Percentiles rank a stretch among this genome's conserved stretches.
Conservation (phyloP, 64 coral and sea anemone species). For the Montipora sp. region DNA sequence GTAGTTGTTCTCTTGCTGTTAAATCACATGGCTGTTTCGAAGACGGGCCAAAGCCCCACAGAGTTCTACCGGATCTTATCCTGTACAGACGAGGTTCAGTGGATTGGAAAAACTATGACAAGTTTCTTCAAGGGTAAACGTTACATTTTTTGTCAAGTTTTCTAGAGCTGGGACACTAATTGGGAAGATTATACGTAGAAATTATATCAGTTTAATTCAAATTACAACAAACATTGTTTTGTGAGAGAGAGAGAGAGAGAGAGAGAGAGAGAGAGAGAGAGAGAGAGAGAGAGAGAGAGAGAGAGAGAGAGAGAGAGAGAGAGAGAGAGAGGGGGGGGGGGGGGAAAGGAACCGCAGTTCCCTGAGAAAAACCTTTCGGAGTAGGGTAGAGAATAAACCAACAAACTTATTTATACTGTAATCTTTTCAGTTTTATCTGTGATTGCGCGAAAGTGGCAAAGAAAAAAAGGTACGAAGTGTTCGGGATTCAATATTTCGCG, state of each 20-base stretch:
- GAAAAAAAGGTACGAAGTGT: neutral
- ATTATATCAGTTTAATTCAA: no score
- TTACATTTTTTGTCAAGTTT: neutral
- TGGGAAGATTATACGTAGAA: no score
- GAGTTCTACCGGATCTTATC: neutral
- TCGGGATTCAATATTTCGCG: slow-evolving; percentile 18
- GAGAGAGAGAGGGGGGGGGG: no score
- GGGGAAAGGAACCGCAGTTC: no score
- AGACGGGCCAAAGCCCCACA: neutral
- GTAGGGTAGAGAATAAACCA: no score
- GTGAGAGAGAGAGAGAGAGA: no score
- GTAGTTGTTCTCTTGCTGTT: neutral
- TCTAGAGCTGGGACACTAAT: no score
- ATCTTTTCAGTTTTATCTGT: slow-evolving; percentile 25
- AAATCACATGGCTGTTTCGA: slow-evolving; percentile 11
- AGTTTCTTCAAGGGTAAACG: slow-evolving; percentile 7
- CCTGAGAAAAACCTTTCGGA: no score
- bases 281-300: no score
- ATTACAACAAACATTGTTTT: no score
- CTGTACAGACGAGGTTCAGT: neutral
- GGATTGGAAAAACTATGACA: neutral
- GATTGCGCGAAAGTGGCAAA: slow-evolving; percentile 1
- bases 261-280: no score
- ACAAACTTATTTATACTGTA: neutral
- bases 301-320: no score